Base-by-base conservation (phyloP, 2,888 invertebrate species). In the Bellardia pandia region DNA sequence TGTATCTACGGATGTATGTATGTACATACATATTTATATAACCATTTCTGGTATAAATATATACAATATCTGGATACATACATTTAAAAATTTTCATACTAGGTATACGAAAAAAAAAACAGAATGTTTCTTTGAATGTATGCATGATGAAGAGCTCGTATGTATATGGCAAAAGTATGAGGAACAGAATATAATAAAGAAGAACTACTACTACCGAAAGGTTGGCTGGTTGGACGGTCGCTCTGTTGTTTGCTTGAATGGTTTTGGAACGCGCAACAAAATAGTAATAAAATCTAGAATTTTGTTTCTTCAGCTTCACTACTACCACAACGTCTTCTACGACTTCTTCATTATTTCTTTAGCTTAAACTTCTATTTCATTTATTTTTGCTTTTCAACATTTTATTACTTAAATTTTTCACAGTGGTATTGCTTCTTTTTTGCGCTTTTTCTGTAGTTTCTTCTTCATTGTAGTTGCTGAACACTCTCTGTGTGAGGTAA, bases 181-280 rank as follows among this genome's bases (percentile, higher is more conserved):
- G 71, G 62, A 72, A 71, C 7, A 64, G 42, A 53, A 64, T 23
- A 62, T 75, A 68, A 76, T 71, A 33, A 68, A 69, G 60, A 58
- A 78, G 58, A 66, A 77, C 45, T 64, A 77, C 45, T 56, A 85
- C 51, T 72, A 77, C 14, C 30, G 60, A 76, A 78, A 60, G 56
- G 62, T 66, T 23, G 42, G 7, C 33, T 66, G 72, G 58, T 78
- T 53, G 16, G 7, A 40, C 33, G 11, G 13, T 48, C 45, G 48
- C n/a, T 62, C 53, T 37, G 58, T 85, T 48, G 37, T 60, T 81
- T 74, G 81, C 81, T 77, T 85, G 37, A 71, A 79, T 74, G 72
- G 51, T 53, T 84, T 68, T 60, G 45, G 76, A 81, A 40, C 58
- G 71, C 48, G 71, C 64, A 75, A 77, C 64, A 72, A 72, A 76